Conservation (phyloP, 2,888 invertebrate species). For the Pollenia labialis region DNA sequence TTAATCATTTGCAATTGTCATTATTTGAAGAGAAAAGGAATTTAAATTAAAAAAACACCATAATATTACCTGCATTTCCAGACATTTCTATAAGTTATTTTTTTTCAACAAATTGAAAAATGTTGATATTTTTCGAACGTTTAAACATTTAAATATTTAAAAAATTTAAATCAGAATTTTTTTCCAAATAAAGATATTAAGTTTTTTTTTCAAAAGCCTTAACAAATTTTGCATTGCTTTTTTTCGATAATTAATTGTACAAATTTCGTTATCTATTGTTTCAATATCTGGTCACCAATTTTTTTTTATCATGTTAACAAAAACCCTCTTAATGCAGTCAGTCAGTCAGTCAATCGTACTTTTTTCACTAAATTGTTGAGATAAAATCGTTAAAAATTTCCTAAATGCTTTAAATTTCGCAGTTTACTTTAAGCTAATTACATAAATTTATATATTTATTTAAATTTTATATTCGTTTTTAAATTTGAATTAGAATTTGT, state of each 20-base stretch:
- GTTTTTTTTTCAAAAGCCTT: neutral
- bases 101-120: neutral
- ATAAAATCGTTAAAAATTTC: neutral
- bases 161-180: neutral
- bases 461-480: constrained; percentile 6
- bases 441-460: constrained; percentile 22
- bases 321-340: neutral
- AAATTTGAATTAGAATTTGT: constrained; percentile 28
- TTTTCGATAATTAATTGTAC: neutral
- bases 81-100: neutral
- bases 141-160: too few species aligned
- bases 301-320: neutral
- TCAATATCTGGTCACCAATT: neutral
- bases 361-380: neutral
- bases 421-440: constrained; percentile 38
- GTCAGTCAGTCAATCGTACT: too few species aligned
- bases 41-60: neutral
- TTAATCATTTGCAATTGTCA: neutral
- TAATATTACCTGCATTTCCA: neutral
- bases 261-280: neutral
- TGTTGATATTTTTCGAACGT: neutral
- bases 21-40: neutral
- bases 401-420: neutral
- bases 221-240: neutral
- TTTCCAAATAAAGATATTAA: neutral